Percentiles rank a stretch among this genome's conserved stretches.
These are phyloP conservation scores for Notospermus geniculatus DNA, from an alignment of 1,140 invertebrate species.

Conservation along the genomic window DNA sequence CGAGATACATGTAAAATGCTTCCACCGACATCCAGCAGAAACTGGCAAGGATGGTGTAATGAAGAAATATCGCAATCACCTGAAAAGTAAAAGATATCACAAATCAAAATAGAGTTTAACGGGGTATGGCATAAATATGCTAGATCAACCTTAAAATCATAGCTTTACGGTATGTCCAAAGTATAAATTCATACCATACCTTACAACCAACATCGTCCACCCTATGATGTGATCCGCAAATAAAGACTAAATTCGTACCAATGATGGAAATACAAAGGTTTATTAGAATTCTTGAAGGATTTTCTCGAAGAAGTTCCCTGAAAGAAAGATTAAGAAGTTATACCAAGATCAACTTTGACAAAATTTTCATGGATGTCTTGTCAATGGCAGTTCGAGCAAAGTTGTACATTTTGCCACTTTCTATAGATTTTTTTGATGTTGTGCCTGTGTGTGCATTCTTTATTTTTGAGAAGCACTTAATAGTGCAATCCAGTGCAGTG, in stretches of 20 bases:
- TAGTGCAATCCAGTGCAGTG: too few relatives aligned
- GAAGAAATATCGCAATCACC: slow-evolving; percentile 15
- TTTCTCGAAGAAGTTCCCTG: slow-evolving; percentile 24
- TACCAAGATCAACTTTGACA: too few relatives aligned
- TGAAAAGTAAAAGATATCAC: too few relatives aligned
- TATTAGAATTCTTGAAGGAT: slow-evolving; percentile 46
- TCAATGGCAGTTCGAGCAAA: too few relatives aligned
- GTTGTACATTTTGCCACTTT: too few relatives aligned
- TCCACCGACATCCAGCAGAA: slow-evolving; percentile 26
- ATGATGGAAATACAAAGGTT: slow-evolving; percentile 42
- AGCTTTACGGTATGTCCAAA: not conserved
- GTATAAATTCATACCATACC: slow-evolving; percentile 23
- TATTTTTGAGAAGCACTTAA: too few relatives aligned
- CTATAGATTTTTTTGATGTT: too few relatives aligned
- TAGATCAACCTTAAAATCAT: slow-evolving; percentile 20
- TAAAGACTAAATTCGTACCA: slow-evolving; percentile 35
- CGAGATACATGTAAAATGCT: slow-evolving; percentile 23
- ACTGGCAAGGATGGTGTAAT: slow-evolving; percentile 17
- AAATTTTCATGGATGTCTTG: too few relatives aligned
- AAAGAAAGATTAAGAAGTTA: too few relatives aligned
- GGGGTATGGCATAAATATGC: too few relatives aligned
- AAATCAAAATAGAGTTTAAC: too few relatives aligned
- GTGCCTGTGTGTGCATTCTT: too few relatives aligned
- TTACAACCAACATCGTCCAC: slow-evolving; percentile 36
- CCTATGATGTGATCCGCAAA: slow-evolving; percentile 38